Evolutionary conservation across 2,888 invertebrate species (phyloP), one percentile per base, ranked within the genome.

Genomic region (Epiblema foenella): DNA sequence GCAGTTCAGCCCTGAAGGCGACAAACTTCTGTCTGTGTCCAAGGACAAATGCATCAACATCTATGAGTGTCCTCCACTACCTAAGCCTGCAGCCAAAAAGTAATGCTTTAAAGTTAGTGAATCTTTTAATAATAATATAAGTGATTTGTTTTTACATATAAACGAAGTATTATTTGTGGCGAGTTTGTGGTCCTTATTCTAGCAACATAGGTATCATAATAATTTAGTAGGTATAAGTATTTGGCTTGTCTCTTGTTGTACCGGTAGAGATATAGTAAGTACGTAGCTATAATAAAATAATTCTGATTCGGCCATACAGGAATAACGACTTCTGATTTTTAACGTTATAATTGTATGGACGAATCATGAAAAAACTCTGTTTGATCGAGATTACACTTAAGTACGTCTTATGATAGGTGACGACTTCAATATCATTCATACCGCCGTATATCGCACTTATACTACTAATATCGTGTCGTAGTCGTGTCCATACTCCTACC

Each of bases 31-130:
- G 5, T 98, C 99, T 0, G 98, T 98, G 0, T 97, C 98, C 0
- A 98, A 98, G 89, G 99, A 99, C 85, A 96, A 96, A 84, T 94
- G 95, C 68, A 95, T 99, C 37, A 97, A 96, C 87, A 93, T 99
- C 66, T 99, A 98, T 82, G 96, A 96, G 84, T 97, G 97, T 87
- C 98, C 98, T 17, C 73, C 83, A 70, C 83, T 82, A 15, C 78
- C 76, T 2, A 87, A 86, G 72, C 67, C 62, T 58, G 75, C 72
- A 0, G 77, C 78, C 68, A 82, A 83, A 57, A 78, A 78, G 75
- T 62, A 20, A 18, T 52, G 39, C 9, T 46, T 11, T 37, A 11
- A 29, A 66, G 9, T 58, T 33, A 29, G n/a, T 33, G 2, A n/a
- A 5, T 60, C 0, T 67, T 17, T n/a, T 62, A 46, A 24, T 24